Base-by-base conservation (phyloP, 2,888 invertebrate species). In the Dicycla oo region DNA sequence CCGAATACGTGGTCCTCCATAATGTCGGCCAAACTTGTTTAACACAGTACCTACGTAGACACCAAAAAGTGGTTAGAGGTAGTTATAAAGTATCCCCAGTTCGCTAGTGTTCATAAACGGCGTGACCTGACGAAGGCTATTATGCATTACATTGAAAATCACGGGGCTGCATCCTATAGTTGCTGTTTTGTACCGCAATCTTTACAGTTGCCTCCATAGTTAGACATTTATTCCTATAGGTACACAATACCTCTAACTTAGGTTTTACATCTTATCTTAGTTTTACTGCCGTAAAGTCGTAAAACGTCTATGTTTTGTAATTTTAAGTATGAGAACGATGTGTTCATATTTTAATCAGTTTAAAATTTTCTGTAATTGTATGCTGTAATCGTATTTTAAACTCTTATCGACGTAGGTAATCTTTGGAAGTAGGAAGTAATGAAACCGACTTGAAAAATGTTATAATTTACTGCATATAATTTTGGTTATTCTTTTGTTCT, bases 81-180 rank as follows among this genome's bases (percentile, higher is more conserved):
- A 67, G 80, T 80, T 80, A 56, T 58, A 66, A 75, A 82, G 79
- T 82, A 78, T 81, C 75, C 77, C 71, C 65, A 78, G 81, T 74
- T 61, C 73, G 72, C 71, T 83, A 72, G 71, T 75, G 81, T 75
- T 76, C 80, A 80, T 85, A 82, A 85, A 81, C 85, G 86, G 87
- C 85, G 83, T 87, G 89, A 88, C 88, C 88, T 76, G 86, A 83
- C 82, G 80, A 85, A 82, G 86, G 88, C 89, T 89, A 92, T 92
- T 92, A 92, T 87, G 90, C 93, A 91, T 86, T 91, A 92, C 91
- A 93, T 91, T 91, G 90, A 89, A 93, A 93, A 93, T 93, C 89
- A 93, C 88, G 84, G 91, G 89, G 88, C 87, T 86, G 82, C 82
- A 89, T 89, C 90, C 88, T 78, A 88, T 89, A 88, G 87, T 89